Evolutionary conservation across 2,113 vertebrate species (phyloP).

Genomic region (Oreochromis niloticus): DNA sequence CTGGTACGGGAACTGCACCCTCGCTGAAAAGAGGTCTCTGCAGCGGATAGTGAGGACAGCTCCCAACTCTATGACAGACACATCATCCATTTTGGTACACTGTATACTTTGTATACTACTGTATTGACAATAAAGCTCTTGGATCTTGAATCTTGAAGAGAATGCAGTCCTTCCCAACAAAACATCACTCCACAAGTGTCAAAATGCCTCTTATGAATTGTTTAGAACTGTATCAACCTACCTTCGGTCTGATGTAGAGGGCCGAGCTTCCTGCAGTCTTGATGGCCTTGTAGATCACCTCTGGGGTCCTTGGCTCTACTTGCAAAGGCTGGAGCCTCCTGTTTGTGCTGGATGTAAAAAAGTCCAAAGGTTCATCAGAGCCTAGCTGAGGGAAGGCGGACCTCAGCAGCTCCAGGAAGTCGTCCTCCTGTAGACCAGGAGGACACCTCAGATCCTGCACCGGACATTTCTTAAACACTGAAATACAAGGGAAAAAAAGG

Average conservation of each 20-base stretch:
- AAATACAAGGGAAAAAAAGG: background rate
- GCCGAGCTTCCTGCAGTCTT: background rate
- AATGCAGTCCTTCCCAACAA: background rate
- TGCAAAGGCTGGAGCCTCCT: background rate
- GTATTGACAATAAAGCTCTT: background rate
- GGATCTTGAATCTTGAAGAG: background rate
- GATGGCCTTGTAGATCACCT: background rate
- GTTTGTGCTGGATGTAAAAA: background rate
- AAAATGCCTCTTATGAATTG: fast-evolving
- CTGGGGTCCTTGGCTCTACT: background rate
- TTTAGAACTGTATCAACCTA: background rate
- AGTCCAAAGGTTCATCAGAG: background rate
- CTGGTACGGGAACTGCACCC: too few relatives aligned
- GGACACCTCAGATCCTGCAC: background rate
- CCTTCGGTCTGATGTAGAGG: constrained; percentile 4
- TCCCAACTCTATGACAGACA: too few relatives aligned
- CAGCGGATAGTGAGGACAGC: too few relatives aligned
- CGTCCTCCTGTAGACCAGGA: background rate
- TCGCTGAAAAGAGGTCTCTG: too few relatives aligned
- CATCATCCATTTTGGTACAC: background rate
- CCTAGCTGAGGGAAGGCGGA: constrained; percentile 30
- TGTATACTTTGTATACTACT: background rate
- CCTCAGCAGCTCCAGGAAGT: constrained; percentile 24
- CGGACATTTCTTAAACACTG: background rate
- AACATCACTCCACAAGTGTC: fast-evolving